phyloP scores from a whole-genome alignment of 2,113 vertebrate species.

The Siniperca chuatsi region DNA sequence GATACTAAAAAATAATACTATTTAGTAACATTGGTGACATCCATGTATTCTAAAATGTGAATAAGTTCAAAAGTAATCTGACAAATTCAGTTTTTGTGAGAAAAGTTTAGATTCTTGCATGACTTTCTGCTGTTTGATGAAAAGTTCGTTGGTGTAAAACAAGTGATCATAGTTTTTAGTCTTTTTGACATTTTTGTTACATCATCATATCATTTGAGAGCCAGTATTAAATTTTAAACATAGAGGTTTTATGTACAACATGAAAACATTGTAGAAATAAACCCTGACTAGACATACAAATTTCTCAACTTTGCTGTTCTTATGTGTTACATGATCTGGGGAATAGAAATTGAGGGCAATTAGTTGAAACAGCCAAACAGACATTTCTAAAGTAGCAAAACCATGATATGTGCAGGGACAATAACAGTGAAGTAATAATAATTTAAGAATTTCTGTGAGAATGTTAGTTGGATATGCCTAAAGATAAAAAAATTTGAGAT shows the following conservation, averaged over 20 bases:
- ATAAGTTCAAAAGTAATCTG: constrained; percentile 19
- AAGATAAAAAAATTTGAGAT: background rate
- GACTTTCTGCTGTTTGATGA: constrained; percentile 8
- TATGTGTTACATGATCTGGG: background rate
- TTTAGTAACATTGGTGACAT: constrained; percentile 20
- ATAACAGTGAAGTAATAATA: constrained; percentile 6
- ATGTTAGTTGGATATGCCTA: background rate
- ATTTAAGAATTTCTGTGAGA: constrained; percentile 5
- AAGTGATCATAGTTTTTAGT: background rate
- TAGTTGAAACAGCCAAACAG: constrained; percentile 4
- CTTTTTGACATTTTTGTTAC: constrained; percentile 12
- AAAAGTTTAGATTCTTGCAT: background rate
- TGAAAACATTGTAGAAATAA: background rate
- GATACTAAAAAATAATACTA: constrained; percentile 22
- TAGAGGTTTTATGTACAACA: background rate
- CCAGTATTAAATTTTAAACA: background rate
- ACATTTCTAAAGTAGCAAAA: constrained; percentile 4
- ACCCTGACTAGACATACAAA: background rate
- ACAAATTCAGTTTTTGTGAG: background rate
- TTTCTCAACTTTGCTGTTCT: constrained; percentile 1
- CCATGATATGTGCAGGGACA: constrained; percentile 10
- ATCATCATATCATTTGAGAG: background rate
- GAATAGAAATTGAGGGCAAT: constrained; percentile 21
- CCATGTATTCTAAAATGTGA: constrained; percentile 9
- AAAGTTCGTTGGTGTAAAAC: constrained; percentile 13